Evolutionary conservation across 1,140 invertebrate genomes (phyloP).

Genomic region (Ceratina japonica): DNA sequence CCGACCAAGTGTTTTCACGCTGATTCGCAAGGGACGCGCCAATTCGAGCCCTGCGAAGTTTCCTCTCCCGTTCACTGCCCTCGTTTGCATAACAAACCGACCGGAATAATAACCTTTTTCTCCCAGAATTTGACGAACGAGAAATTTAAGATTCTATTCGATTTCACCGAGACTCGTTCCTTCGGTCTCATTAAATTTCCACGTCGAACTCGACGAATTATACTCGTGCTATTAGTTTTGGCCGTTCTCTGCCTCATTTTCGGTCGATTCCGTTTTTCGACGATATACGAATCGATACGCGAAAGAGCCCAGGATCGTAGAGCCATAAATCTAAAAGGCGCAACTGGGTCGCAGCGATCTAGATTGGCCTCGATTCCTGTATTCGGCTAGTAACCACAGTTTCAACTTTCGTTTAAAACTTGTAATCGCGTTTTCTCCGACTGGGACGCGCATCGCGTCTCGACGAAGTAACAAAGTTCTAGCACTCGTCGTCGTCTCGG

Average conservation of each 20-base stretch:
- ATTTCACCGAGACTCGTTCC: no score
- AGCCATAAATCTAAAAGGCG: not conserved
- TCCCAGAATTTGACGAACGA: not conserved
- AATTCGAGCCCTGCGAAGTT: constrained; percentile 32
- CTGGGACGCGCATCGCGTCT: not conserved
- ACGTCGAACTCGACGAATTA: no score
- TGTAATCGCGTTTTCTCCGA: constrained; percentile 7
- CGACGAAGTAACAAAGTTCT: not conserved
- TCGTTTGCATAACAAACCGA: constrained; percentile 31
- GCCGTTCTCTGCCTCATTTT: no score
- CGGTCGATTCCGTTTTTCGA: no score
- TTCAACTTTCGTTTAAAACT: constrained; percentile 36
- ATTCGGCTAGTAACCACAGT: constrained; percentile 1
- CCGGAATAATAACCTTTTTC: constrained; percentile 17
- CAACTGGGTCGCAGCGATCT: constrained; percentile 11
- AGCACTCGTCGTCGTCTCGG: not conserved
- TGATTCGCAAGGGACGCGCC: constrained; percentile 40
- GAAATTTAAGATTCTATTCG: not conserved
- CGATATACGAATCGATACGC: no score
- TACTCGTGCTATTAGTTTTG: no score
- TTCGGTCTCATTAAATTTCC: no score
- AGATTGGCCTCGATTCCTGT: constrained; percentile 25
- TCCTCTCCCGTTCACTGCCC: not conserved
- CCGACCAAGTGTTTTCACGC: constrained; percentile 31
- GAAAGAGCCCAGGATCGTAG: no score